Evolutionary conservation across 1,140 invertebrate species (phyloP).

Genomic region (Trissolcus basalis): DNA sequence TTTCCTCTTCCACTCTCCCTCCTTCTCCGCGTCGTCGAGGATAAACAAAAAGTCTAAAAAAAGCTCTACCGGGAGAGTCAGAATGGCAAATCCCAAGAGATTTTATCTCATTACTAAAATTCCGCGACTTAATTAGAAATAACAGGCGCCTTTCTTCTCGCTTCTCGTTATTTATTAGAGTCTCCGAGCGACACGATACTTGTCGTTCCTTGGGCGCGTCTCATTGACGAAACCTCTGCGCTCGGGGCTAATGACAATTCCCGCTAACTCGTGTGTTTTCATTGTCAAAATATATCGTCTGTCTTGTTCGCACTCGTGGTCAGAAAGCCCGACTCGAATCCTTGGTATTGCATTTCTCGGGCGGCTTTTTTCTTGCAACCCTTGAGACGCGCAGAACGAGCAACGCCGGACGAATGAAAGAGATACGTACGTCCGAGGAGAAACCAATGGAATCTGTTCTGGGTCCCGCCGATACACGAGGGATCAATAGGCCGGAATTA

Average conservation of each 20-base stretch:
- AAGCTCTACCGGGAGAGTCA: conserved; percentile 3
- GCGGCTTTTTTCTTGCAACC: conserved; percentile 67
- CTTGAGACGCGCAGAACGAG: conserved; percentile 11
- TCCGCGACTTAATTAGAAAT: conserved; percentile 60
- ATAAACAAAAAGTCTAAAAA: neutral
- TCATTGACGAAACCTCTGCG: conserved; percentile 40
- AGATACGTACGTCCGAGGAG: conserved; percentile 31
- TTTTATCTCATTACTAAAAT: conserved; percentile 59
- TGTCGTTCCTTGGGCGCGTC: conserved; percentile 29
- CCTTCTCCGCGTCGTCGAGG: no score
- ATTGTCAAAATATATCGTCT: conserved; percentile 36
- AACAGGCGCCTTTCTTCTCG: conserved; percentile 58
- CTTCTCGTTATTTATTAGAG: conserved; percentile 45
- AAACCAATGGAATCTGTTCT: conserved; percentile 65
- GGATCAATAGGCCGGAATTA: conserved; percentile 70
- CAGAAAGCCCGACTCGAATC: conserved; percentile 60
- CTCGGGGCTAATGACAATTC: conserved; percentile 21
- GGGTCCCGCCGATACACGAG: conserved; percentile 57
- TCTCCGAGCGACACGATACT: conserved; percentile 21
- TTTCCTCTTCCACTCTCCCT: no score
- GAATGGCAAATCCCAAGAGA: conserved; percentile 17
- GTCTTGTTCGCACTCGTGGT: conserved; percentile 18
- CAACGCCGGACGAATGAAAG: conserved; percentile 28
- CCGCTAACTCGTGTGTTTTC: conserved; percentile 30
- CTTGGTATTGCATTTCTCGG: conserved; percentile 64